Evolutionary conservation across 2,888 invertebrate species (phyloP), one percentile per base, ranked within the genome.

Genomic region (Zelleria hepariella): DNA sequence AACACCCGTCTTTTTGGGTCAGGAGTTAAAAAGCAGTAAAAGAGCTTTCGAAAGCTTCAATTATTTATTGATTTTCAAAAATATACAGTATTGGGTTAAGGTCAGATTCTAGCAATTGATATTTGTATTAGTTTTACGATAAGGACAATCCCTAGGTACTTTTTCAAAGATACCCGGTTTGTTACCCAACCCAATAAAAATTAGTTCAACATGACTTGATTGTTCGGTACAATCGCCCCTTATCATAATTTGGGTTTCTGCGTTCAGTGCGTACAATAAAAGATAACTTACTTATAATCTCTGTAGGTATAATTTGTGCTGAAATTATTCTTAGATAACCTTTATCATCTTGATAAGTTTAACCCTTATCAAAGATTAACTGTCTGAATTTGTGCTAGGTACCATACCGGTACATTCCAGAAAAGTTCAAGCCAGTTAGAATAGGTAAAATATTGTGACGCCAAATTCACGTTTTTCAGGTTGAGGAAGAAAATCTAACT

Each of bases 401-500:
- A 15, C 15, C 15, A 5, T 42, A n/a, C n/a, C 10, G 32, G 32
- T 42, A 42, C 10, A 10, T 42, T 42, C 32, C 32, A 15, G 32
- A 42, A 42, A 42, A 42, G 32, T 42, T 10, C 32, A 42, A 15
- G 32, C 15, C 32, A 42, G 32, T 15, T 15, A 15, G 4, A 10
- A 4, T 15, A 42, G 15, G n/a, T n/a, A n/a, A n/a, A n/a, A n/a
- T n/a, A n/a, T n/a, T n/a, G n/a, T n/a, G n/a, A n/a, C n/a, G n/a
- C n/a, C n/a, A n/a, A n/a, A n/a, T n/a, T n/a, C n/a, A n/a, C n/a
- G n/a, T n/a, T n/a, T 51, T 73, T 49, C 67, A 88, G 87, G 74
- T 82, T 0, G 62, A 62, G 15, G 77, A 79, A 67, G 57, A 62
- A 1, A 70, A 73, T 62, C 66, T 87, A 4, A 69, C 70, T 0